These are phyloP conservation scores for Myxocyprinus asiaticus DNA, from an alignment of 2,113 vertebrate genomes.

Conservation along the genomic window DNA sequence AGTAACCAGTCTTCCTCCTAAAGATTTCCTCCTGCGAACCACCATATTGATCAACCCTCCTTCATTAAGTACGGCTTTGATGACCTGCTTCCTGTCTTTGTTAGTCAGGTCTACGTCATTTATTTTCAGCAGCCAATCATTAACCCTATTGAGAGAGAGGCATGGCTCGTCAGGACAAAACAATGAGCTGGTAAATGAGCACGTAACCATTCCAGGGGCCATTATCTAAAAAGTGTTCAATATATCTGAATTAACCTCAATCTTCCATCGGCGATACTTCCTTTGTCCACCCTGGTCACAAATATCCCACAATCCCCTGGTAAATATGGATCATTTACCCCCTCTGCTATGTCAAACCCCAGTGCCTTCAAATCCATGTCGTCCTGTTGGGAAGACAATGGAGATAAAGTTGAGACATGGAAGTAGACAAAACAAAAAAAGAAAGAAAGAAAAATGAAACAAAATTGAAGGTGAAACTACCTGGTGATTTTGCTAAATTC, in stretches of 20 bases:
- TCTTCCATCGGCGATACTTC: slow-evolving; percentile 94
- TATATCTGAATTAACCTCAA: slow-evolving; percentile 79
- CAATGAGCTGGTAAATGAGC: not conserved
- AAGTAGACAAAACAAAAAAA: no score
- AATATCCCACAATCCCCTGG: slow-evolving; percentile 96
- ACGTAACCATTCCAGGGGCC: not conserved
- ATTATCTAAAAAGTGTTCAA: slow-evolving; percentile 32
- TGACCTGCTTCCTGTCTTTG: slow-evolving; percentile 95
- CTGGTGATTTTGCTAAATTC: no score
- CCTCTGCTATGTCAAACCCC: slow-evolving; percentile 95
- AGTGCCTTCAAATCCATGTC: slow-evolving; percentile 95
- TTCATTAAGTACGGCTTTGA: slow-evolving; percentile 89
- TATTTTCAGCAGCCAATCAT: slow-evolving; percentile 95
- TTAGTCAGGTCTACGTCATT: slow-evolving; percentile 94
- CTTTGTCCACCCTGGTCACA: slow-evolving; percentile 96
- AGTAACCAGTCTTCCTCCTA: slow-evolving; percentile 89
- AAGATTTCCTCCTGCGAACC: slow-evolving; percentile 91
- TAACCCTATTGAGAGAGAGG: slow-evolving; percentile 79
- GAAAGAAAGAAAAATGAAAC: not conserved
- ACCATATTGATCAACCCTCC: slow-evolving; percentile 96
- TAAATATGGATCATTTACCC: slow-evolving; percentile 93
- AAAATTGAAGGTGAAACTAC: not conserved
- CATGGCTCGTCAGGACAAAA: slow-evolving; percentile 17
- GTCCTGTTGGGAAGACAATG: slow-evolving; percentile 75
- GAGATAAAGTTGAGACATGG: not conserved